Base-by-base conservation (phyloP, 2,113 vertebrate genomes). In the Oncorhynchus clarkii region DNA sequence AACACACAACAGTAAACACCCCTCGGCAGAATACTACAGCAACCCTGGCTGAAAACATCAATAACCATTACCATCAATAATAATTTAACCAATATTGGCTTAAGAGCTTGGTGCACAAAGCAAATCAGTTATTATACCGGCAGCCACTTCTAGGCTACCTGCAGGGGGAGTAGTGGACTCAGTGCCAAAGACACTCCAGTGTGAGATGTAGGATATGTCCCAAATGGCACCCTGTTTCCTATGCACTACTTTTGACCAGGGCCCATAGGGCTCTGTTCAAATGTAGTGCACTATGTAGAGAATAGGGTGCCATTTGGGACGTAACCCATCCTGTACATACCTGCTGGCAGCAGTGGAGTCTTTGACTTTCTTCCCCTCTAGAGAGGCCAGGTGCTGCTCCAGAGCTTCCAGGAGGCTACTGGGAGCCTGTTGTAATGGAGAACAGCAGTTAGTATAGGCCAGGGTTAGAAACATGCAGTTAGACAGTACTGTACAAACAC, bases 361-460 rank as follows among this genome's bases (percentile, higher is more conserved):
- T 94, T 99, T 99, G 78, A 98, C 97, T 92, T 99, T 99, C 88
- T 99, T 99, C 87, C 97, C 97, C 92, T 99, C 97, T 88, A 99
- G 94, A 86, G 97, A 99, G 87, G 96, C 97, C 92, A 99, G 93
- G 88, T 99, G 97, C 77, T 99, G 97, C 89, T 99, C 97, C 91
- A 99, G 94, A 91, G 97, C 97, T 94, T 99, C 97, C 73, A 99
- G 94, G 77, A 99, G 97, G 91, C 97, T 99, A 91, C 97, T 99
- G 0, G 97, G 97, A 91, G 97, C 97, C 97, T 94, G 86, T 72
- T 2, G 11, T 78, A 82, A 88, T 66, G 87, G 49, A 79, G 82
- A 75, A 49, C 72, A 74, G 48, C 51, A 66, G 67, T 90, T 79
- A 89, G 81, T 74, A 49, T 57, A 48, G 73, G 77, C 51, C 16